Percentiles rank a stretch among this genome's conserved stretches.
These are phyloP conservation scores for Deroptyus accipitrinus DNA, from an alignment of 2,113 vertebrate species.

Conservation along the genomic window DNA sequence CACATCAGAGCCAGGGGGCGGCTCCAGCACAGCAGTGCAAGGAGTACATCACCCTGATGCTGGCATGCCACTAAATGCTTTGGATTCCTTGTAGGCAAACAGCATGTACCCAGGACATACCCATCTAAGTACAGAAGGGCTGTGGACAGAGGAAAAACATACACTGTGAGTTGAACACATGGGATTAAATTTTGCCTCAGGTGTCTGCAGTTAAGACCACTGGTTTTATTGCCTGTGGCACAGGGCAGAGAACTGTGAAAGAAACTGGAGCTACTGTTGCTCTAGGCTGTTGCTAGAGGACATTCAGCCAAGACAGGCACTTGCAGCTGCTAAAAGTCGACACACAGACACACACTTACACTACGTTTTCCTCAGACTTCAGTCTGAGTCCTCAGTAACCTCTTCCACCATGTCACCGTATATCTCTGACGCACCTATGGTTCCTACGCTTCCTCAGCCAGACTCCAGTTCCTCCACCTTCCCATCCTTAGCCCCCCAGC, in stretches of 20 bases:
- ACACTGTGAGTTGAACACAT: neutral
- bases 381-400: neutral
- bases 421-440: fast-evolving
- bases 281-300: neutral
- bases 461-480: neutral
- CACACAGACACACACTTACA: neutral
- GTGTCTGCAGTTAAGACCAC: neutral
- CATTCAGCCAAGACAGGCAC: neutral
- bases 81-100: neutral
- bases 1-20: neutral
- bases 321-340: neutral
- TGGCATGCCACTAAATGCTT: neutral
- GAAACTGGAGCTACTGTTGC: neutral
- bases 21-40: neutral
- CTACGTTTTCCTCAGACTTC: neutral
- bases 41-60: neutral
- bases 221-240: neutral
- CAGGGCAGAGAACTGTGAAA: neutral
- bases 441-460: neutral
- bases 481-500: neutral
- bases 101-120: neutral
- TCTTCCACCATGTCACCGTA: fast-evolving
- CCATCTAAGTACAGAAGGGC: neutral
- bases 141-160: neutral
- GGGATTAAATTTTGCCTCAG: neutral